phyloP scores from a whole-genome alignment of 1,140 invertebrate species.

The Carposina sasakii region DNA sequence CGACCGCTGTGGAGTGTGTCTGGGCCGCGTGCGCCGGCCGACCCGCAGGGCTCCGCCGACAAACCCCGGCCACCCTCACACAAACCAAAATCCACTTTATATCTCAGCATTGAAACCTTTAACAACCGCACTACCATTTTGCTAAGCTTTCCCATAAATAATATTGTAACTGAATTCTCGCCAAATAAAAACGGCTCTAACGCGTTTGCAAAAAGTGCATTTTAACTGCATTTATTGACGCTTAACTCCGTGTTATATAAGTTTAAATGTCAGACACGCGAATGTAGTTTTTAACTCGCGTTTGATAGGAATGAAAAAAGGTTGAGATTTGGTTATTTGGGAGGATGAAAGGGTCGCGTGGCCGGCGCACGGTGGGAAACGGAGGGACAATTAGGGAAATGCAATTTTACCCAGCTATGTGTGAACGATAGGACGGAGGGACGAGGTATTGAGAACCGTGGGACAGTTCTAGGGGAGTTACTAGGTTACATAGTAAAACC shows the following conservation, averaged over 20 bases:
- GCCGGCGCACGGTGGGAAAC: conserved; percentile 57
- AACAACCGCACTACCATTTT: too few relatives aligned
- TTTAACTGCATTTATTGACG: conserved; percentile 7
- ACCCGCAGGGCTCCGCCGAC: conserved; percentile 24
- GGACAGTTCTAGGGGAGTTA: too few relatives aligned
- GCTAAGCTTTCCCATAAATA: too few relatives aligned
- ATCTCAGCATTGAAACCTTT: not conserved
- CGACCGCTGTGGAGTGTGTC: conserved; percentile 50
- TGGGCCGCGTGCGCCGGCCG: conserved; percentile 36
- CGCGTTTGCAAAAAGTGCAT: conserved; percentile 13
- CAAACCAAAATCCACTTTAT: conserved; percentile 15
- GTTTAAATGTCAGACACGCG: not conserved
- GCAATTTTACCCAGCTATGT: conserved; percentile 47
- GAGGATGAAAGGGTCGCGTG: conserved; percentile 49
- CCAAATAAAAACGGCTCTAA: too few relatives aligned
- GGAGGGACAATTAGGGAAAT: conserved; percentile 59
- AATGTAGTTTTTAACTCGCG: too few relatives aligned
- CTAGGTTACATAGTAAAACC: too few relatives aligned
- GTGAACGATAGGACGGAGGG: conserved; percentile 23
- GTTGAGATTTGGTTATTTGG: conserved; percentile 5
- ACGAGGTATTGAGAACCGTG: conserved; percentile 33
- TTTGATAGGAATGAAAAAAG: too few relatives aligned
- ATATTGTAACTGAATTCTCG: too few relatives aligned
- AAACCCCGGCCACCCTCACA: conserved; percentile 18
- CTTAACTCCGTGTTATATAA: too few relatives aligned